These are phyloP conservation scores for Drosophila virilis DNA, from an alignment of 1,140 invertebrate species.

Conservation along the genomic window DNA sequence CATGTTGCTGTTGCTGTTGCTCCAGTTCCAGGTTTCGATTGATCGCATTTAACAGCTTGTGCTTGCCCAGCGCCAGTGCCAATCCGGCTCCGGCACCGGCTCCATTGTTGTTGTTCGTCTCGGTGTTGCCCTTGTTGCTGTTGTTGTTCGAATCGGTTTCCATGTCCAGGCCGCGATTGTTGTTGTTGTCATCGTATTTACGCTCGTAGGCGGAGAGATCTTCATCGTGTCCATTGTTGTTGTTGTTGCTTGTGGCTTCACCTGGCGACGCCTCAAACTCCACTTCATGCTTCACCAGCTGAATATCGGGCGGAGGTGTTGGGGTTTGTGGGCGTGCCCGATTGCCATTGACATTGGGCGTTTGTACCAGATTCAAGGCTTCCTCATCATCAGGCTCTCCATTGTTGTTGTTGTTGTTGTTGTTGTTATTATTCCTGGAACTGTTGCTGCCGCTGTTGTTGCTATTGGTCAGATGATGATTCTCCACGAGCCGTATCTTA, in stretches of 20 bases:
- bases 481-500: conserved; percentile 78
- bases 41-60: conserved; percentile 70
- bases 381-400: conserved; percentile 67
- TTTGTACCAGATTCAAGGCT: conserved; percentile 77
- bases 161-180: conserved; percentile 64
- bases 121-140: conserved; percentile 50
- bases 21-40: conserved; percentile 68
- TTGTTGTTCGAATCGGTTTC: conserved; percentile 78
- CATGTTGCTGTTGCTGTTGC: conserved; percentile 41
- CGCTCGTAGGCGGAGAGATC: conserved; percentile 53
- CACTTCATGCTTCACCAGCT: conserved; percentile 66
- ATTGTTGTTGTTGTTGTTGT: conserved; percentile 22
- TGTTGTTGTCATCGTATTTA: conserved; percentile 78
- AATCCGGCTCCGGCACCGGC: conserved; percentile 39
- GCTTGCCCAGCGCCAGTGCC: conserved; percentile 64
- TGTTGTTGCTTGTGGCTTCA: conserved; percentile 25
- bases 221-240: conserved; percentile 68
- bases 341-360: conserved; percentile 64
- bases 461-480: conserved; percentile 67
- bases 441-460: conserved; percentile 37
- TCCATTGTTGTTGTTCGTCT: conserved; percentile 48
- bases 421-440: conserved; percentile 11
- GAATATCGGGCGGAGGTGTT: conserved; percentile 63
- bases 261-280: conserved; percentile 45
- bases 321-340: conserved; percentile 47